phyloP scores from a whole-genome alignment of 2,797 vertebrate species.

The Orientallactaga sibirica region DNA sequence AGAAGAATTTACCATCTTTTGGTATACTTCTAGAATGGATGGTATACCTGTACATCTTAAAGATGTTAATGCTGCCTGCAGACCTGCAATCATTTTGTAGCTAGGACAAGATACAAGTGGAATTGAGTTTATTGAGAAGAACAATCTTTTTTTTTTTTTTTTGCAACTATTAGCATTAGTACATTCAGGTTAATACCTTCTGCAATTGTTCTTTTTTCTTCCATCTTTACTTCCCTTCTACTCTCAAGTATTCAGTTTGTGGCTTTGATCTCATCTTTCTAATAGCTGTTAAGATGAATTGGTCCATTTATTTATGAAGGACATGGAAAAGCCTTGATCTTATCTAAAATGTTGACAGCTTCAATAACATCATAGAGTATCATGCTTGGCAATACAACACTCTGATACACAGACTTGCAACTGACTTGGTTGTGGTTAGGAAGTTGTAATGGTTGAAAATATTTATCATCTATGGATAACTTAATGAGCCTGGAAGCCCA shows the following conservation, averaged over 20 bases:
- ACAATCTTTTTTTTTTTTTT: conserved; percentile 13
- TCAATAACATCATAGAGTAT: neutral
- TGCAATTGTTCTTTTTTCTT: neutral
- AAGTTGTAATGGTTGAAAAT: neutral
- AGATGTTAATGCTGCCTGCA: neutral
- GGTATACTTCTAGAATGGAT: neutral
- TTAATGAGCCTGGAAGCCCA: neutral
- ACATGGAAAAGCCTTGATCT: neutral
- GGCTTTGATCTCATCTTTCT: neutral
- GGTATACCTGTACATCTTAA: neutral
- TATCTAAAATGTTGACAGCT: neutral
- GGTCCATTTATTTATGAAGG: neutral
- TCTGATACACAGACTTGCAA: neutral
- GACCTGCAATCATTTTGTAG: neutral
- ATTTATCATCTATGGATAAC: neutral
- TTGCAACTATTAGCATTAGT: neutral
- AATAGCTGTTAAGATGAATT: conserved; percentile 24
- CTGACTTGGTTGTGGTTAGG: neutral
- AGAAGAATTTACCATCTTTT: neutral
- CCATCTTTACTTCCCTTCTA: neutral
- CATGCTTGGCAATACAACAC: neutral
- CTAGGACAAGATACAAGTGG: neutral
- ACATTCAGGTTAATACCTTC: neutral
- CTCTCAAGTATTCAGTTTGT: neutral
- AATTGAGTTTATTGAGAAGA: neutral